Percentiles rank a stretch among this genome's conserved stretches.
phyloP scores from a whole-genome alignment of 2,888 invertebrate species.

The Drosophila cognata region DNA sequence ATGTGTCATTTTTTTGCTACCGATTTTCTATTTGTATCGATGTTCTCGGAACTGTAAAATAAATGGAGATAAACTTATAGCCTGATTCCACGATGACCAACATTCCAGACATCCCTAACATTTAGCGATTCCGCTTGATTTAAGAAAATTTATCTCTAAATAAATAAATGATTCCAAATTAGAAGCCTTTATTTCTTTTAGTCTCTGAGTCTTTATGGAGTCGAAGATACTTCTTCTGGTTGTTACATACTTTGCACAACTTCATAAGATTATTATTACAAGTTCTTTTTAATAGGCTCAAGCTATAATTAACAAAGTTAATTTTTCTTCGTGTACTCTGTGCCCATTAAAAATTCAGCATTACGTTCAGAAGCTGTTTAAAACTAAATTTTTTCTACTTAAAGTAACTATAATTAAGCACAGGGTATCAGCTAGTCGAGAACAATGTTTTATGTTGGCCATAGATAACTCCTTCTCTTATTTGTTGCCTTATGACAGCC shows the following conservation, averaged over 20 bases:
- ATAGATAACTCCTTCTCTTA: background rate
- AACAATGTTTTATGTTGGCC: background rate
- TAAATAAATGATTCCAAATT: background rate
- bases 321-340: background rate
- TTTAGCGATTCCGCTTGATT: background rate
- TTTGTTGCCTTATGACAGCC: background rate
- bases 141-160: background rate
- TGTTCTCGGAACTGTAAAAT: background rate
- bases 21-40: background rate
- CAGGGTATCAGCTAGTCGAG: background rate
- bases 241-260: background rate
- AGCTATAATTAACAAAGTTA: background rate
- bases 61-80: background rate
- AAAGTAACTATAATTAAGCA: too few relatives aligned
- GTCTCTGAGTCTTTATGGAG: background rate
- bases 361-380: background rate
- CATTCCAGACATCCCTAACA: background rate
- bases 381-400: background rate
- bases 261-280: background rate
- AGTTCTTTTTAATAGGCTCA: background rate
- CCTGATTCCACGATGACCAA: background rate
- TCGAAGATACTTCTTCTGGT: background rate
- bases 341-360: background rate
- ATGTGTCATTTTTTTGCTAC: background rate
- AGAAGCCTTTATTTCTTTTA: background rate